Conservation (phyloP, 2,888 invertebrate genomes). For the Lasiommata megera region DNA sequence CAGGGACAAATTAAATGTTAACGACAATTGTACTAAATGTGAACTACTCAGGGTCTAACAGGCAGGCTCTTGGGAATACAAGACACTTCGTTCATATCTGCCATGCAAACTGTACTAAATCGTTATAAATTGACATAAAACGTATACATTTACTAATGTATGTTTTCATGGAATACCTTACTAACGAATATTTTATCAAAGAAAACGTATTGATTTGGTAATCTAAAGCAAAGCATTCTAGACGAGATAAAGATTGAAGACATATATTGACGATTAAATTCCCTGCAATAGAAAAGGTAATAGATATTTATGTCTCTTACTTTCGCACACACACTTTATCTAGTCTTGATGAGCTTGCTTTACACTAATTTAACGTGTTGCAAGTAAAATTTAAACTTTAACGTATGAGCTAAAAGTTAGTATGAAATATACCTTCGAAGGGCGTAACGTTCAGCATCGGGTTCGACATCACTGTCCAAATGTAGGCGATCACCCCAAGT, state of each 20-base stretch:
- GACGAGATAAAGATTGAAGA: too few species aligned
- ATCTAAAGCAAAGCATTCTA: too few species aligned
- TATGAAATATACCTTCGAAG: constrained; percentile 82
- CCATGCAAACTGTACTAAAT: constrained; percentile 6
- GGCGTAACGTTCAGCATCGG: constrained; percentile 82
- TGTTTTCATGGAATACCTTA: background rate
- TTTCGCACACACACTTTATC: background rate
- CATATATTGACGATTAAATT: too few species aligned
- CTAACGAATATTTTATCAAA: background rate
- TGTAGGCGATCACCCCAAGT: constrained; percentile 91
- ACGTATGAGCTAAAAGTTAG: background rate
- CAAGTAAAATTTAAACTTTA: constrained; percentile 24
- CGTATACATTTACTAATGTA: background rate
- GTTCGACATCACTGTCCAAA: constrained; percentile 84
- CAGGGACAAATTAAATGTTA: constrained; percentile 31
- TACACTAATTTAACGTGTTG: background rate
- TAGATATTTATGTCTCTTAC: too few species aligned
- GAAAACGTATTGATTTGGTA: too few species aligned
- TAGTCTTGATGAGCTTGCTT: background rate
- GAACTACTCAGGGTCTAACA: constrained; percentile 39
- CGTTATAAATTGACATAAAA: background rate
- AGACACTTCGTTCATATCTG: constrained; percentile 22
- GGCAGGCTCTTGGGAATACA: constrained; percentile 12
- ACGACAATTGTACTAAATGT: constrained; percentile 31
- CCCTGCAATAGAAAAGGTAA: too few species aligned